A percentile compares a stretch with the other conserved stretches of the same genome.
phyloP scores from a whole-genome alignment of 2,113 vertebrate species.

The Gallinago undulata region DNA sequence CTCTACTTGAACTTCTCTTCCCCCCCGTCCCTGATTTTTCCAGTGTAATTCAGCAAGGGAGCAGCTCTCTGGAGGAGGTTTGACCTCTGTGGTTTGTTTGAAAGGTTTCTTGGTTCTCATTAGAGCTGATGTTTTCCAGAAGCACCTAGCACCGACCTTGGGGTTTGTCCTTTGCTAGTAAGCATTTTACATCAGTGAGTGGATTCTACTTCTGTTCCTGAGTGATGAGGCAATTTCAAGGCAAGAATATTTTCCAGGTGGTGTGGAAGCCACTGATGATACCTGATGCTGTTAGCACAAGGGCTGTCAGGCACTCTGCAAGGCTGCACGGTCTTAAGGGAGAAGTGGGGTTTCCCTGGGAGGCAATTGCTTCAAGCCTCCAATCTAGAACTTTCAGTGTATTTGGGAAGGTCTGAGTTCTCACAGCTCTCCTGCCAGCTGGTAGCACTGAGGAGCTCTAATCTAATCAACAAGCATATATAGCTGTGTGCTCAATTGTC shows the following conservation, averaged over 20 bases:
- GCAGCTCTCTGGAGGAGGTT: neutral
- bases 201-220: neutral
- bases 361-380: neutral
- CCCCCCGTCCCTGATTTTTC: neutral
- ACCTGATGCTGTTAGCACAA: neutral
- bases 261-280: neutral
- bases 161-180: neutral
- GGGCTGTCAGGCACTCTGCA: neutral
- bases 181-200: neutral
- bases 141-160: neutral
- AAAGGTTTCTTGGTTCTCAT: neutral
- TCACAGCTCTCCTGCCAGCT: neutral
- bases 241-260: neutral
- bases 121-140: neutral
- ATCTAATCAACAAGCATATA: neutral
- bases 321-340: neutral
- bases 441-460: neutral
- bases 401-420: neutral
- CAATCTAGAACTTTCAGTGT: neutral
- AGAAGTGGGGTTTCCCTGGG: neutral
- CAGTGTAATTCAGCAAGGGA: neutral
- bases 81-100: neutral
- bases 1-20: neutral
- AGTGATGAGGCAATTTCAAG: neutral
- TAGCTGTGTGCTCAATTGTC: neutral